Base-by-base conservation (phyloP, 1,140 invertebrate genomes). In the Calycopis cecrops region DNA sequence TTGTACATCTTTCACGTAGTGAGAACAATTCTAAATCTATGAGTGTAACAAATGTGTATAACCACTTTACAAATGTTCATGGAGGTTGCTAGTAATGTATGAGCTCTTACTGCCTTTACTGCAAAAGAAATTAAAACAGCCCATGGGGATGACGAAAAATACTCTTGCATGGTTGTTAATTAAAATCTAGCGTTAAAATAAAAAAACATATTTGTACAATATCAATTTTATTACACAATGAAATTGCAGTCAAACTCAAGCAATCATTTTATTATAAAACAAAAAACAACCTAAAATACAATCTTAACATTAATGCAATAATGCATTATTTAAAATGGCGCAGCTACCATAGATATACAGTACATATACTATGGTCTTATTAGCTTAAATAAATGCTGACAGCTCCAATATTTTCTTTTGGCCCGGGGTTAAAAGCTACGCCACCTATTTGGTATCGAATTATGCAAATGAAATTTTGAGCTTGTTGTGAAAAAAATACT, bases 221-320 rank as follows among this genome's bases (percentile, higher is more conserved):
- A 76, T 18, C 40, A 44, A 52, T 74, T 80, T 85, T 83, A 77
- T 80, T 80, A 70, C 70, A 76, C 69, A 76, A 76, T 77, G 80
- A 81, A 85, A 81, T 76, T 68, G 68, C 73, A 82, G 75, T 84
- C 80, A 79, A 83, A 83, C 73, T 73, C 77, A 76, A 75, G 69
- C 78, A 81, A 78, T 62, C 78, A 68, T 73, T 73, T 59, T 62
- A 73, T 63, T 65, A 70, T 62, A 70, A 74, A 83, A 76, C 70
- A 75, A 74, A 75, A 28, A 28, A 76, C 71, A 73, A 68, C 67
- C 65, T 73, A 69, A 71, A 71, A 84, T 75, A 62, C 69, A 83
- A 72, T 38, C 67, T 50, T 50, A 50, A 34, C 28, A 35, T 50
- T 35, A 50, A 16, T 50, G 48, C 34, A 50, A 28, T 16, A 35